Conservation (phyloP, 2,113 vertebrate genomes). For the Taxidea taxus region DNA sequence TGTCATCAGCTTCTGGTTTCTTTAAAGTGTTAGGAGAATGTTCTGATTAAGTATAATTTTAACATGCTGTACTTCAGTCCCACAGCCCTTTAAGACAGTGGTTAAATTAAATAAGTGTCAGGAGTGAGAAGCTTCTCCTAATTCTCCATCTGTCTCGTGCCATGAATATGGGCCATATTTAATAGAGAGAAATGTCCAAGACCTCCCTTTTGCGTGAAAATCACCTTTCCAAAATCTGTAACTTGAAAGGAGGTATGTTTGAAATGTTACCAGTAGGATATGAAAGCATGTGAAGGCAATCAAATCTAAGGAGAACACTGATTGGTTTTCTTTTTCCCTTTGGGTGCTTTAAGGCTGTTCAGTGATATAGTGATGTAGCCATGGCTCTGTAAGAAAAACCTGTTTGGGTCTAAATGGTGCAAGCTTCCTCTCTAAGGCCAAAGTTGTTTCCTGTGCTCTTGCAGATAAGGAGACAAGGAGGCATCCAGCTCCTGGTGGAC, state of each 20-base stretch:
- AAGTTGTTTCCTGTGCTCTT: slow-evolving; percentile 66
- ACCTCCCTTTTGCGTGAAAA: background rate
- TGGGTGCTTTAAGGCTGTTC: background rate
- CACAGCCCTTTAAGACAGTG: background rate
- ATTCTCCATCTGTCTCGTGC: background rate
- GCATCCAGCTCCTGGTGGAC: slow-evolving; percentile 97
- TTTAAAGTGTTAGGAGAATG: background rate
- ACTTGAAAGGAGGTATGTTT: slow-evolving; percentile 29
- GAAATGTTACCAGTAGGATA: background rate
- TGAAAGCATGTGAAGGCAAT: background rate
- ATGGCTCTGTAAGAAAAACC: background rate
- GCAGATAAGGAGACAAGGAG: slow-evolving; percentile 97
- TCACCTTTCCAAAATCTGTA: background rate
- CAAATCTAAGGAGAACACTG: background rate
- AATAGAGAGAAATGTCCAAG: background rate
- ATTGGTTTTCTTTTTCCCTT: background rate
- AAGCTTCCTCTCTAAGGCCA: background rate
- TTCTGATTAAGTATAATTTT: background rate
- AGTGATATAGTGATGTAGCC: background rate
- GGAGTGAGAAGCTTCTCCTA: background rate
- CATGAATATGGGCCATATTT: background rate
- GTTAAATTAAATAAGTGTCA: background rate
- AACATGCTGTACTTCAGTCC: background rate
- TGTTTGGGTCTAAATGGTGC: background rate
- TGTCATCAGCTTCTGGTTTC: background rate